These are phyloP conservation scores for Drosophila watanabei DNA, from an alignment of 1,140 invertebrate genomes.

Conservation along the genomic window DNA sequence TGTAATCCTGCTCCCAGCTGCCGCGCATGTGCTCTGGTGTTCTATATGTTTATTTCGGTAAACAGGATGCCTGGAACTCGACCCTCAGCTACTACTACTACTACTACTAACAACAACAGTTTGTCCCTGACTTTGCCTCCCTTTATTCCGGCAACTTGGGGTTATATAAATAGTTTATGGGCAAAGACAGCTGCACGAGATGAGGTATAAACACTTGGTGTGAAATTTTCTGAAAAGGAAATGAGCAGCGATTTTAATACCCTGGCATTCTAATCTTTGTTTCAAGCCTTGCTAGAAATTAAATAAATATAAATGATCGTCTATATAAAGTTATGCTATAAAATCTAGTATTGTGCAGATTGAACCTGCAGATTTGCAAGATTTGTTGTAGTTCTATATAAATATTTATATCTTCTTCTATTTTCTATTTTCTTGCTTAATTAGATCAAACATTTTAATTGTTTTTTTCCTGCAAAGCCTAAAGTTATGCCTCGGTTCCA, in stretches of 20 bases:
- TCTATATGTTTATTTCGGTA: conserved; percentile 25
- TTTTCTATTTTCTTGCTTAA: neutral
- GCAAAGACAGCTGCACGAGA: conserved; percentile 35
- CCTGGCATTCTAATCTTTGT: neutral
- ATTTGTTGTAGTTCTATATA: neutral
- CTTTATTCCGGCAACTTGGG: neutral
- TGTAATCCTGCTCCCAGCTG: conserved; percentile 29
- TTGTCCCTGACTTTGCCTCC: conserved; percentile 16
- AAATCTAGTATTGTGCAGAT: neutral
- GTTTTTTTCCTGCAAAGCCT: conserved; percentile 54
- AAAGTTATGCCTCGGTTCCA: conserved; percentile 74
- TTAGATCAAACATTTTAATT: neutral
- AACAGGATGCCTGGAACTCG: conserved; percentile 41
- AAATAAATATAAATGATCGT: neutral
- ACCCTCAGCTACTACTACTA: conserved; percentile 15
- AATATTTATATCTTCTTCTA: neutral
- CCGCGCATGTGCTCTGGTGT: conserved; percentile 36
- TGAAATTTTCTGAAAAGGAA: neutral
- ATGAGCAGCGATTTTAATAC: neutral
- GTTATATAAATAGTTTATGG: conserved; percentile 37
- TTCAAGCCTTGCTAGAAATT: neutral
- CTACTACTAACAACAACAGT: too few species aligned
- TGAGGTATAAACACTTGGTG: conserved; percentile 13
- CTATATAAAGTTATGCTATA: neutral
- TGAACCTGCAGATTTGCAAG: neutral